Percentiles rank a stretch among this genome's conserved stretches.
These are phyloP conservation scores for Lepidochrysops patricia DNA, from an alignment of 2,888 invertebrate species.

Conservation along the genomic window DNA sequence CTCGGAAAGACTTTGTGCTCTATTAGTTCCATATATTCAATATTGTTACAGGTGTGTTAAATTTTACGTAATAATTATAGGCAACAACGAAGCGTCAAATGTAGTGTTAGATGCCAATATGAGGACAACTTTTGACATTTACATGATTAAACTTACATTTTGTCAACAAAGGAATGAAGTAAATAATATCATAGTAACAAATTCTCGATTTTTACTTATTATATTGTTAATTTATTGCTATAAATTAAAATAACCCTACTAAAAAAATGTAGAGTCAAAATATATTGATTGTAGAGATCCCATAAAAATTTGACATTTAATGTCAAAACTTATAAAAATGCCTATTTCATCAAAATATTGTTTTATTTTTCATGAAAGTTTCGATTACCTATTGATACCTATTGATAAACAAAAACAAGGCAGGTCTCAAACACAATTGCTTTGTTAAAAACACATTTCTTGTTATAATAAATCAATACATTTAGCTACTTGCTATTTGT, in stretches of 20 bases:
- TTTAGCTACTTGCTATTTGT: too few species aligned
- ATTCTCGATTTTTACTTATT: not conserved
- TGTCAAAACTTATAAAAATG: not conserved
- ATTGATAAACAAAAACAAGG: too few species aligned
- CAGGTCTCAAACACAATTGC: too few species aligned
- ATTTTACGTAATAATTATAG: slow-evolving; percentile 67
- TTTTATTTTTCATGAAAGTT: not conserved
- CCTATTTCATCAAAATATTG: too few species aligned
- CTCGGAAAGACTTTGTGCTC: slow-evolving; percentile 31
- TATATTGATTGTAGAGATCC: not conserved
- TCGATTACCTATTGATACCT: too few species aligned
- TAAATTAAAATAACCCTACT: not conserved
- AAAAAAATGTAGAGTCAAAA: not conserved
- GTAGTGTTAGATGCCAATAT: slow-evolving; percentile 29
- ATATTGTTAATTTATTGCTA: not conserved
- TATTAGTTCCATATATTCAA: slow-evolving; percentile 34
- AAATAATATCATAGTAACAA: slow-evolving; percentile 12
- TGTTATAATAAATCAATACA: not conserved
- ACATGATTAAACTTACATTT: slow-evolving; percentile 34
- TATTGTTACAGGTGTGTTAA: slow-evolving; percentile 42
- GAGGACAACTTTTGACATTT: slow-evolving; percentile 52
- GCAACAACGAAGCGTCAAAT: slow-evolving; percentile 43
- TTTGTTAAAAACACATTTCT: too few species aligned
- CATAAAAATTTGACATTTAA: not conserved
- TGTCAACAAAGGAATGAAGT: slow-evolving; percentile 47